Conservation (phyloP, 2,888 invertebrate species). For the Cantharis nigra region DNA sequence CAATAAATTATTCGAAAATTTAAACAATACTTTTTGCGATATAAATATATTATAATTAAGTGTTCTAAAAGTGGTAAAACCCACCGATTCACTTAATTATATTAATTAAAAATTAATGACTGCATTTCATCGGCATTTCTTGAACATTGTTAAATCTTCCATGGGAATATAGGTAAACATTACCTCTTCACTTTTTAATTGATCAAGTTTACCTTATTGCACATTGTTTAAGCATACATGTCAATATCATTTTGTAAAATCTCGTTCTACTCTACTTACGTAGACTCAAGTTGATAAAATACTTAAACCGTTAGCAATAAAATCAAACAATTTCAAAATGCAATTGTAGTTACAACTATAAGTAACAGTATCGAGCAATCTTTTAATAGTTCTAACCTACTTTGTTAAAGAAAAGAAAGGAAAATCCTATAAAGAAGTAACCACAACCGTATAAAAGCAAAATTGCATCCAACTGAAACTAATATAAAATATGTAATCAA, state of each 20-base stretch:
- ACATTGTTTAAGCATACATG: background rate
- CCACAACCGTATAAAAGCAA: constrained; percentile 19
- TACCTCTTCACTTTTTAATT: background rate
- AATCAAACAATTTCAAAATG: background rate
- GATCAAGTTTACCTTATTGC: background rate
- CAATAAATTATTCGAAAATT: background rate
- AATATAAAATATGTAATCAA: constrained; percentile 11
- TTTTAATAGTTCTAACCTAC: background rate
- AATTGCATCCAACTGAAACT: constrained; percentile 12
- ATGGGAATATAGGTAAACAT: background rate
- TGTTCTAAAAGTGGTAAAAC: background rate
- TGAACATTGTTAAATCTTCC: background rate
- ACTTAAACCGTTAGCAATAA: background rate
- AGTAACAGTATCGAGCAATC: background rate
- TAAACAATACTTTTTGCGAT: background rate
- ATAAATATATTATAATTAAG: background rate
- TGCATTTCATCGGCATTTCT: background rate
- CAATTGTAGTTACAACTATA: background rate
- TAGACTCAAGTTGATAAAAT: background rate
- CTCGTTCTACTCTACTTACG: constrained; percentile 8
- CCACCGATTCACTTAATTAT: background rate
- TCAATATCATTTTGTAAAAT: background rate
- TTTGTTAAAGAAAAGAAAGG: constrained; percentile 24
- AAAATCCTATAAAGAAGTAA: constrained; percentile 24
- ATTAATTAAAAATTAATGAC: background rate